Conservation (phyloP, 1,140 invertebrate species). For the Temnothorax curvispinosus region DNA sequence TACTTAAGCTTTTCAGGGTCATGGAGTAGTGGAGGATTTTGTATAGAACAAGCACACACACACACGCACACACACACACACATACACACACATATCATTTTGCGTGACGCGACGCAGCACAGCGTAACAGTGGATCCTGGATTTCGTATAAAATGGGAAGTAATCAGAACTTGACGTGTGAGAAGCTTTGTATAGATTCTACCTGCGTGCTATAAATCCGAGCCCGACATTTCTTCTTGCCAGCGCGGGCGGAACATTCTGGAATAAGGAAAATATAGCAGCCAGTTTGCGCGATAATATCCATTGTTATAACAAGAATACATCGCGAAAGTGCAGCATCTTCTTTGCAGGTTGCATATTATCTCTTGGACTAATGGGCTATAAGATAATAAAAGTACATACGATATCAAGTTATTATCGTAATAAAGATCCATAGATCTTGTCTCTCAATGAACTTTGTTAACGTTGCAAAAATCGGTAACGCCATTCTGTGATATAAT, state of each 20-base stretch:
- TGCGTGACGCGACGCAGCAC: too few species aligned
- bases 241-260: too few species aligned
- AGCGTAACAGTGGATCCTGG: background rate
- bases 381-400: background rate
- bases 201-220: background rate
- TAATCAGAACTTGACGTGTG: slow-evolving; percentile 17
- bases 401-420: background rate
- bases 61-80: too few species aligned
- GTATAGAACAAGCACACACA: background rate
- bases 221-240: background rate
- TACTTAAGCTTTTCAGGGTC: slow-evolving; percentile 16
- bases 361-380: background rate
- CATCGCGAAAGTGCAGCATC: background rate
- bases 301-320: slow-evolving; percentile 22
- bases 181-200: slow-evolving; percentile 3
- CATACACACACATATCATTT: background rate
- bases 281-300: background rate
- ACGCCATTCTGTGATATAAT: background rate
- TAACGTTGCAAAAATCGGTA: background rate
- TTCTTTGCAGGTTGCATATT: background rate
- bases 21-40: background rate
- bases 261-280: slow-evolving; percentile 12
- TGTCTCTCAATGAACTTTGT: background rate
- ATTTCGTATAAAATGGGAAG: slow-evolving; percentile 2
- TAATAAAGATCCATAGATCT: background rate